Evolutionary conservation across 2,888 invertebrate species (phyloP).

Genomic region (Polydrusus pterygomalis): DNA sequence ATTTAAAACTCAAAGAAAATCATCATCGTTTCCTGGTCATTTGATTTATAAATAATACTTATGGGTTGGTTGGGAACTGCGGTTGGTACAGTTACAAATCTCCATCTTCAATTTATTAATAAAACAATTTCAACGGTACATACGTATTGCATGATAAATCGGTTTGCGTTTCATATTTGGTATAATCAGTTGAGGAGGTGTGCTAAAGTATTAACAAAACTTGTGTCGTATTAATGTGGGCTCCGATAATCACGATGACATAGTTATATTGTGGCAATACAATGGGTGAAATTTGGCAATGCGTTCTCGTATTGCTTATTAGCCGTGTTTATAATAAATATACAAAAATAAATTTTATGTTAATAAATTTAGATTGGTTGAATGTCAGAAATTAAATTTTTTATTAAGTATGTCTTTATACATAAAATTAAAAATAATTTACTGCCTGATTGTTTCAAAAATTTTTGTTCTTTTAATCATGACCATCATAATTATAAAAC

Average conservation of each 20-base stretch:
- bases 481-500: too few relatives aligned
- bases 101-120: neutral
- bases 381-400: too few relatives aligned
- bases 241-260: slow-evolving; percentile 5
- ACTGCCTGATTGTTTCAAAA: too few relatives aligned
- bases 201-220: neutral
- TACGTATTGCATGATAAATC: neutral
- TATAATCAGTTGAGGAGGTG: neutral
- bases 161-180: neutral
- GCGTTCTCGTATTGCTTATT: too few relatives aligned
- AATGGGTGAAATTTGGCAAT: neutral
- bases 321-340: too few relatives aligned
- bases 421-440: too few relatives aligned
- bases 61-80: neutral
- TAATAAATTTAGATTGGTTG: too few relatives aligned
- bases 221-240: neutral
- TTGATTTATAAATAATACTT: neutral
- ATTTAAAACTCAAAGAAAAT: neutral
- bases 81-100: neutral
- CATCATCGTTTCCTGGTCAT: neutral
- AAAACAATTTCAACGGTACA: neutral
- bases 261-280: neutral
- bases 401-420: too few relatives aligned
- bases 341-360: too few relatives aligned
- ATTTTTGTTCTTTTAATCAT: too few relatives aligned